These are phyloP conservation scores for Rutilus rutilus DNA, from an alignment of 2,113 vertebrate species.

Conservation along the genomic window DNA sequence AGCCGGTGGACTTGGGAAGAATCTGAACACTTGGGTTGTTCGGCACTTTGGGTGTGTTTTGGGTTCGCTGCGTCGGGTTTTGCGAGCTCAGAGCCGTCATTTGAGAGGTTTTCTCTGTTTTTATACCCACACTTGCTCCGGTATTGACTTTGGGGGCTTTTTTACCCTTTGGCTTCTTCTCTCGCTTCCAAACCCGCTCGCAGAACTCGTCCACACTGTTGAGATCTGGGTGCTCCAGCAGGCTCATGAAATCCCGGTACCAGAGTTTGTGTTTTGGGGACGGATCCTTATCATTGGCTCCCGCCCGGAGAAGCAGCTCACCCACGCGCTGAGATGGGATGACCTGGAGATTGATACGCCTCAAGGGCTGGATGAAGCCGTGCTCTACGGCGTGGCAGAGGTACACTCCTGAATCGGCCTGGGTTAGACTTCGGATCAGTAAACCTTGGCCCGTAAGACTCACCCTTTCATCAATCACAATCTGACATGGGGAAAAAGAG, in stretches of 20 bases:
- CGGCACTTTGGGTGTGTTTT: constrained; percentile 63
- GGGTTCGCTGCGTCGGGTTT: constrained; percentile 60
- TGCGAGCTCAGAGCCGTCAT: constrained; percentile 53
- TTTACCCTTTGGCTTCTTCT: constrained; percentile 89
- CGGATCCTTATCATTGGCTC: constrained; percentile 74
- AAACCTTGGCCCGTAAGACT: constrained; percentile 91
- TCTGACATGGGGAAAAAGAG: constrained; percentile 71
- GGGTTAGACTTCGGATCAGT: constrained; percentile 86
- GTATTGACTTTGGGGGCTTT: constrained; percentile 72
- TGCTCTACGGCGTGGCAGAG: constrained; percentile 94
- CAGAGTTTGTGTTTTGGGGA: constrained; percentile 89
- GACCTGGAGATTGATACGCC: constrained; percentile 91
- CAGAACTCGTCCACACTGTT: constrained; percentile 98
- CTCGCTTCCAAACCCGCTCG: constrained; percentile 97
- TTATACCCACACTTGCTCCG: not conserved
- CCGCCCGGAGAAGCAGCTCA: constrained; percentile 86
- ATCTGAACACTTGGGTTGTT: constrained; percentile 3
- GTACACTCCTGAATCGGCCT: constrained; percentile 86
- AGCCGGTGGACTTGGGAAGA: constrained; percentile 49
- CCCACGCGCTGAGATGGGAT: constrained; percentile 90
- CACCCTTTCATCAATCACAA: constrained; percentile 83
- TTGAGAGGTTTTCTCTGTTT: constrained; percentile 57
- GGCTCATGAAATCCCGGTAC: constrained; percentile 96
- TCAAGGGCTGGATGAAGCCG: constrained; percentile 93
- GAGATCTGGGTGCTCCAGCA: constrained; percentile 95